Base-by-base conservation (phyloP, 2,113 vertebrate genomes). In the Theristicus caerulescens region DNA sequence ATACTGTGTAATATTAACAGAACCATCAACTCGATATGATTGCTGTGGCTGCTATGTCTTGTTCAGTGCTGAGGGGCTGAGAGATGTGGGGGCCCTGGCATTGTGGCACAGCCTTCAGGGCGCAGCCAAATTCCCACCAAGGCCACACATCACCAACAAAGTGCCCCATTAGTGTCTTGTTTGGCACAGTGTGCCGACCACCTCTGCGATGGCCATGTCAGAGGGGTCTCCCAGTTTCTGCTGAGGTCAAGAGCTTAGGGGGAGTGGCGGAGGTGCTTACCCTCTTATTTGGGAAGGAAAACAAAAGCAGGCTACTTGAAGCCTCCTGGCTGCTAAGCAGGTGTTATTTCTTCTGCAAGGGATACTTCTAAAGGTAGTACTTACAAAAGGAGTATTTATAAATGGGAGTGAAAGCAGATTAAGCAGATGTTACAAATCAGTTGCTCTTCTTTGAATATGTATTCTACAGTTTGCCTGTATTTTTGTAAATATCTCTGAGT, bases 181-280 rank as follows among this genome's bases (percentile, higher is more conserved):
- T n/a, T 16, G 17, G n/a, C 3, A 9, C 6, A 1, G 16, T 2
- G 2, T 54, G 44, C 13, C 0, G 2, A 36, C 49, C 44, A 36
- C 25, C 8, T 21, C 42, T 47, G 55, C 0, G 1, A 15, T 40
- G 40, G 40, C 24, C 20, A 9, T 42, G n/a, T 32, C 82, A 55
- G 22, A 31, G n/a, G 17, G 18, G 4, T 25, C n/a, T 67, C 21
- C 25, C 27, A 62, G 25, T 10, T 69, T 59, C 84, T 77, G 77
- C 49, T 42, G 54, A 89, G 44, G n/a, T 54, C 67, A 36, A 36
- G 76, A 80, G 62, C 34, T 67, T 12, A 54, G 38, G 5, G 7
- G 21, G 24, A 58, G 24, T 29, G 22, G 66, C 2, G 0, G 36
- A 62, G 7, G 5, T 27, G 42, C 21, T 76, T 32, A 25, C 26